phyloP scores from a whole-genome alignment of 2,797 vertebrate species.

The Eremophila alpestris region DNA sequence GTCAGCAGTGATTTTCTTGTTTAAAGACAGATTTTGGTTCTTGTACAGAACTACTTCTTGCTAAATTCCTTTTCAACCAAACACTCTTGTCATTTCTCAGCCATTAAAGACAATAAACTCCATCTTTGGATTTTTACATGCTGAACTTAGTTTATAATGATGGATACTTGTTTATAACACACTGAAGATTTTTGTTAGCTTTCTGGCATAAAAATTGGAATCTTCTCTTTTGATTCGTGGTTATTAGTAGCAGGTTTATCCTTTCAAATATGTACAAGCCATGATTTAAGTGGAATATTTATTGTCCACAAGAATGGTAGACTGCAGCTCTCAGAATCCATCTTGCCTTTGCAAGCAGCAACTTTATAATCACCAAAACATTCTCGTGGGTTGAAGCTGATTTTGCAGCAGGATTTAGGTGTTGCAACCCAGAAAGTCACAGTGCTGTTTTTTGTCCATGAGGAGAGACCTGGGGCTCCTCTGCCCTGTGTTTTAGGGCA shows the following conservation, averaged over 20 bases:
- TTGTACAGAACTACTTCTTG: conserved; percentile 44
- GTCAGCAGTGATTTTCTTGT: conserved; percentile 57
- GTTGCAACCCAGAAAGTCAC: neutral
- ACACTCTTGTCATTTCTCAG: conserved; percentile 60
- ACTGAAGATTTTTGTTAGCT: conserved; percentile 58
- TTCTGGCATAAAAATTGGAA: conserved; percentile 47
- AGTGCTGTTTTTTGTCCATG: neutral
- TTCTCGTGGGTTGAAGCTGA: neutral
- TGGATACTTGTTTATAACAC: conserved; percentile 55
- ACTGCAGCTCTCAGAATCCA: neutral
- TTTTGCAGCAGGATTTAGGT: neutral
- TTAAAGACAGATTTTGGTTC: conserved; percentile 42
- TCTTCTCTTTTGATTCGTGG: conserved; percentile 34
- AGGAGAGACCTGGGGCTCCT: neutral
- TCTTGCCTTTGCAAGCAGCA: neutral
- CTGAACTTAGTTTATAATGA: conserved; percentile 42
- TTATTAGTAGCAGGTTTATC: conserved; percentile 57
- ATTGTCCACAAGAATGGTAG: neutral
- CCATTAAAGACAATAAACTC: conserved; percentile 65
- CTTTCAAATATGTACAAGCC: conserved; percentile 16
- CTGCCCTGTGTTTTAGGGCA: neutral
- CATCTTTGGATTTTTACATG: conserved; percentile 62
- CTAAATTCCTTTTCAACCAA: conserved; percentile 57
- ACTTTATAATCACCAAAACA: neutral
- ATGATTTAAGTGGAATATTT: conserved; percentile 42